Evolutionary conservation across 2,888 invertebrate genomes (phyloP).

Genomic region (Bombylius major): DNA sequence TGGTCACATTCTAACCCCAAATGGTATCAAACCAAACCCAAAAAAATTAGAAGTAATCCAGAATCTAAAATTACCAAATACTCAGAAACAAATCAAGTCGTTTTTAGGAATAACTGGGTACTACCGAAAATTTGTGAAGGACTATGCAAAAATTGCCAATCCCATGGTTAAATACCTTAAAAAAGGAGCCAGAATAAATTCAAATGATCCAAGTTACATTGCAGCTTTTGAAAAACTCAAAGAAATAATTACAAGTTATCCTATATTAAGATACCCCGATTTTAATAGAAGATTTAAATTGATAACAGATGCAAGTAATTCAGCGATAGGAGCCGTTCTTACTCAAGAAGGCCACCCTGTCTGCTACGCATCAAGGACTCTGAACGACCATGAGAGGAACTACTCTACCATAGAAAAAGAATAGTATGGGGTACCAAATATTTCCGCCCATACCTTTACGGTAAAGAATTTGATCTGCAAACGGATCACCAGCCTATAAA

Average conservation of each 20-base stretch:
- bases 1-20: conserved; percentile 18
- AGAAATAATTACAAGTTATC: not conserved
- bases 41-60: conserved; percentile 7
- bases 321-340: not conserved
- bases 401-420: conserved; percentile 1
- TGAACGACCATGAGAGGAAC: conserved; percentile 2
- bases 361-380: conserved; percentile 1
- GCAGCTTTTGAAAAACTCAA: conserved; percentile 1
- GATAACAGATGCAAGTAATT: not conserved
- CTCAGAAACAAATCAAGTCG: conserved; percentile 1
- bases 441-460: not conserved
- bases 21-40: conserved; percentile 13
- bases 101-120: not conserved
- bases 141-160: not conserved
- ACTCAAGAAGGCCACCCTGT: not conserved
- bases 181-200: not conserved
- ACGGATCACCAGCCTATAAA: not conserved
- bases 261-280: not conserved
- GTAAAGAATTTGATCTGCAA: conserved; percentile 1
- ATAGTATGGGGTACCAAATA: not conserved
- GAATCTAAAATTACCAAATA: not conserved
- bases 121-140: not conserved
- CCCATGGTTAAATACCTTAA: not conserved
- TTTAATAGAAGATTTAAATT: conserved; percentile 1
- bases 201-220: not conserved